phyloP scores from a whole-genome alignment of 2,888 invertebrate genomes.

The Deroplatys truncata region DNA sequence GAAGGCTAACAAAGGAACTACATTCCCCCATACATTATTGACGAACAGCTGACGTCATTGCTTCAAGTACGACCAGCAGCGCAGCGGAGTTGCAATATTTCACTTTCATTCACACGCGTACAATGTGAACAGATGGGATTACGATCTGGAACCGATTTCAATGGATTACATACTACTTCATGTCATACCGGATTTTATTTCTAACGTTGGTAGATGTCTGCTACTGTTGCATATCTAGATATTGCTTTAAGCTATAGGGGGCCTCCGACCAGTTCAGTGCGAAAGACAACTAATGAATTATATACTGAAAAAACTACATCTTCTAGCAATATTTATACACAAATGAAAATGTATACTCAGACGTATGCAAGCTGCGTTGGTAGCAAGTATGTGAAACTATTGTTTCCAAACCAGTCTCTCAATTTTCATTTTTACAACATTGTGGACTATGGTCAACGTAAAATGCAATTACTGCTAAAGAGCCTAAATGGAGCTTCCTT shows the following conservation, averaged over 20 bases:
- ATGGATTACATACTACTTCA: not conserved
- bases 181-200: not conserved
- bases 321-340: no score
- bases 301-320: not conserved
- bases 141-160: not conserved
- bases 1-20: conserved; percentile 6
- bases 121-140: not conserved
- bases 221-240: not conserved
- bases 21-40: conserved; percentile 7
- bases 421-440: no score
- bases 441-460: no score
- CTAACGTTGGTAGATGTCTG: not conserved
- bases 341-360: no score
- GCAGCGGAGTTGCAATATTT: conserved; percentile 4
- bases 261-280: not conserved
- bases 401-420: no score
- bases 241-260: not conserved
- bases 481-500: no score
- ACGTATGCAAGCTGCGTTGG: no score
- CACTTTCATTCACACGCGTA: not conserved
- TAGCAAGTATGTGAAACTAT: no score
- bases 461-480: no score
- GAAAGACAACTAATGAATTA: not conserved
- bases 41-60: conserved; percentile 10
- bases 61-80: conserved; percentile 1